These are phyloP conservation scores for Mythimna albipuncta DNA, from an alignment of 2,888 invertebrate genomes.

Conservation along the genomic window DNA sequence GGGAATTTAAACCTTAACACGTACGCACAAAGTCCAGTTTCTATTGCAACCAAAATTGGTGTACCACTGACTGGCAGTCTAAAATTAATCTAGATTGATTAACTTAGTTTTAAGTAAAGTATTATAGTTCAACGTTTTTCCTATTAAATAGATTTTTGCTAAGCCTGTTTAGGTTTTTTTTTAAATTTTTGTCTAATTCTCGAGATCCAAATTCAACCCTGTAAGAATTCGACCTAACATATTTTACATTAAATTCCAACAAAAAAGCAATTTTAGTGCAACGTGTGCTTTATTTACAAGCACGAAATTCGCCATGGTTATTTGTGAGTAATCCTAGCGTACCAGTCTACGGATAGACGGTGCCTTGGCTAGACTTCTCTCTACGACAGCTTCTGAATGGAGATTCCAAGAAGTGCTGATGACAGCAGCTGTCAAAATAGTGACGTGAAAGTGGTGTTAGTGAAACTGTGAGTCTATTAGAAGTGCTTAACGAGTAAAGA, in stretches of 20 bases:
- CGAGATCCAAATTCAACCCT: slow-evolving; percentile 50
- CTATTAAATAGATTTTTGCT: neutral
- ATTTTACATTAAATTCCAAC: slow-evolving; percentile 20
- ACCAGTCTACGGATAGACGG: slow-evolving; percentile 19
- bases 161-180: too few species aligned
- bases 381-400: neutral
- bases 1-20: neutral
- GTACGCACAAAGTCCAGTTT: neutral
- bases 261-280: slow-evolving; percentile 54
- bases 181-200: neutral
- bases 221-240: slow-evolving; percentile 31
- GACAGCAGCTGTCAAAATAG: neutral
- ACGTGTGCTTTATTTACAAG: slow-evolving; percentile 20
- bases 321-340: slow-evolving; percentile 2
- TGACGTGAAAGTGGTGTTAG: neutral
- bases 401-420: neutral
- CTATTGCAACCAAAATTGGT: neutral
- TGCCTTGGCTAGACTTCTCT: neutral
- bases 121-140: neutral
- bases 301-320: slow-evolving; percentile 12
- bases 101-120: neutral
- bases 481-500: slow-evolving; percentile 14
- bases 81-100: neutral
- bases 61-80: neutral
- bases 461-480: neutral